Evolutionary conservation across 2,888 invertebrate genomes (phyloP).

Genomic region (Scaptomyza reducta): DNA sequence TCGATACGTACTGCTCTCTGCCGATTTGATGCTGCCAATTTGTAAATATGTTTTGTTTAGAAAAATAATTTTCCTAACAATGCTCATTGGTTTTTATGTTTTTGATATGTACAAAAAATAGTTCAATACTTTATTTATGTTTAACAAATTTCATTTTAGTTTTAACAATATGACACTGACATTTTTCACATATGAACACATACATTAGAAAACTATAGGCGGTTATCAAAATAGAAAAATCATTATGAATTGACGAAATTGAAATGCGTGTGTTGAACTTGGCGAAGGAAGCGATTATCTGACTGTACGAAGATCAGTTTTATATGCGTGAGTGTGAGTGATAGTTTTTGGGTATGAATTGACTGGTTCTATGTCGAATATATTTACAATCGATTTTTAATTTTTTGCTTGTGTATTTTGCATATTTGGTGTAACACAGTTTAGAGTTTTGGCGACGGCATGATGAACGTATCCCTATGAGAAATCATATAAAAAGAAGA

Average conservation of each 20-base stretch:
- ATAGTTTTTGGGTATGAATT: constrained; percentile 40
- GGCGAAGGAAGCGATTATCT: constrained; percentile 39
- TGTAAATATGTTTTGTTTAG: constrained; percentile 13
- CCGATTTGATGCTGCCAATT: constrained; percentile 67
- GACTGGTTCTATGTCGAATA: constrained; percentile 53
- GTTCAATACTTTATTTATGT: constrained; percentile 51
- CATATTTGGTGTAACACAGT: constrained; percentile 65
- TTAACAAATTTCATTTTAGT: constrained; percentile 55
- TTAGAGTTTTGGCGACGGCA: constrained; percentile 83
- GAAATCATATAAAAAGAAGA: constrained; percentile 77
- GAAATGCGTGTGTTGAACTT: constrained; percentile 39
- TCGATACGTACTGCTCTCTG: constrained; percentile 62
- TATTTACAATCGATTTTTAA: constrained; percentile 62
- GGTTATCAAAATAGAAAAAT: constrained; percentile 36
- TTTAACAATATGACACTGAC: constrained; percentile 65
- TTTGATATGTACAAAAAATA: constrained; percentile 54
- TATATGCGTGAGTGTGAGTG: constrained; percentile 38
- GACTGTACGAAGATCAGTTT: constrained; percentile 35
- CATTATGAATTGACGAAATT: constrained; percentile 25
- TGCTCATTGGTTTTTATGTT: constrained; percentile 3
- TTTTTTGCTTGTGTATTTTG: constrained; percentile 16
- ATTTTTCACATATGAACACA: constrained; percentile 45
- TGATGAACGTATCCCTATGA: constrained; percentile 78
- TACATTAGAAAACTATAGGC: constrained; percentile 47
- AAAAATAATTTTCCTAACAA: constrained; percentile 38